These are phyloP conservation scores for Vanessa cardui DNA, from an alignment of 2,888 invertebrate species.

Conservation along the genomic window DNA sequence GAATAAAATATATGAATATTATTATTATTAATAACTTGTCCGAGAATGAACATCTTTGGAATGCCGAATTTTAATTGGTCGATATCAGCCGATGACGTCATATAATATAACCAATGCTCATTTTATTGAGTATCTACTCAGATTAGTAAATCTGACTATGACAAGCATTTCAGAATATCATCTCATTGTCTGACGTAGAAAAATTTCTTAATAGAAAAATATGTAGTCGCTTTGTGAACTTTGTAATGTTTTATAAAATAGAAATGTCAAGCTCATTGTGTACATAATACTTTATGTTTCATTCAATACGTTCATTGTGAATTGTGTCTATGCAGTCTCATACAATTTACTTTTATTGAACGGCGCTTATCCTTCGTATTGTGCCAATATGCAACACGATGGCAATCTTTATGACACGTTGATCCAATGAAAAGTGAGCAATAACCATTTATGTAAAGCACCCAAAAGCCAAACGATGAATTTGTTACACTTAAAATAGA, in stretches of 20 bases:
- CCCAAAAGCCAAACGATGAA: not conserved
- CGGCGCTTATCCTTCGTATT: slow-evolving; percentile 15
- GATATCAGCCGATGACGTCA: too few relatives aligned
- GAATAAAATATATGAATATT: too few relatives aligned
- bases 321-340: slow-evolving; percentile 8
- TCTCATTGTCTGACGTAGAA: not conserved
- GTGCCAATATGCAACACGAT: slow-evolving; percentile 28
- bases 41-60: too few relatives aligned
- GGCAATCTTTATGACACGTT: slow-evolving; percentile 24
- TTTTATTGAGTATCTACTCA: too few relatives aligned
- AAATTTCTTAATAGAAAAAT: not conserved
- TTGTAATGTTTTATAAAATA: not conserved
- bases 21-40: too few relatives aligned
- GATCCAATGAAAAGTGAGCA: slow-evolving; percentile 14
- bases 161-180: not conserved
- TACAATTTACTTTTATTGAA: slow-evolving; percentile 26
- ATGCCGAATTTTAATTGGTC: too few relatives aligned
- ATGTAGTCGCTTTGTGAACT: not conserved
- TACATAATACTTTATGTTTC: slow-evolving; percentile 8
- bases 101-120: too few relatives aligned
- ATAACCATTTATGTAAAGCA: slow-evolving; percentile 13
- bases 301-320: slow-evolving; percentile 2
- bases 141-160: too few relatives aligned
- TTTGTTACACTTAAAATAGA: not conserved
- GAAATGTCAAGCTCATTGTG: not conserved